A percentile compares a stretch with the other conserved stretches of the same genome.
Evolutionary conservation across 2,797 vertebrate genomes (phyloP).

Genomic region (Characodon lateralis): DNA sequence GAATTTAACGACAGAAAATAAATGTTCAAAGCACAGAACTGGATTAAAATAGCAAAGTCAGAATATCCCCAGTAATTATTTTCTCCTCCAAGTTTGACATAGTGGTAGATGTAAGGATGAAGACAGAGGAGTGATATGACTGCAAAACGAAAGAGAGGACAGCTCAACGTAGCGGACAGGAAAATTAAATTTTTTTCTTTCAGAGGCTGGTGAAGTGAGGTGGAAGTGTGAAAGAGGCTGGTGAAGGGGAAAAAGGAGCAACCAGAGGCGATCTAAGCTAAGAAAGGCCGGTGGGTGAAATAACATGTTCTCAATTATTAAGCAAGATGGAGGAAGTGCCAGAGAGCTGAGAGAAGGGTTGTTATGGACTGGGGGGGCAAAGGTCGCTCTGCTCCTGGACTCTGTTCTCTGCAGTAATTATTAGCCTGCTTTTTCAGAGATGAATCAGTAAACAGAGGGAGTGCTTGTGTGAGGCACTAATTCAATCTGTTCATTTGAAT

Average conservation of each 20-base stretch:
- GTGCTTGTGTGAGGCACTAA: neutral
- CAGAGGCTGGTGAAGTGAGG: constrained; percentile 21
- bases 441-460: neutral
- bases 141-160: neutral
- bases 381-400: constrained; percentile 50
- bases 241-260: neutral
- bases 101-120: constrained; percentile 5
- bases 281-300: constrained; percentile 23
- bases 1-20: constrained; percentile 53
- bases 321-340: constrained; percentile 38
- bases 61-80: neutral
- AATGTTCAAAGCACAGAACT: constrained; percentile 7
- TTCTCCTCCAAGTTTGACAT: constrained; percentile 10
- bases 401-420: constrained; percentile 60
- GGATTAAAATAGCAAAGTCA: neutral
- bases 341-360: constrained; percentile 20
- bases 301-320: constrained; percentile 57
- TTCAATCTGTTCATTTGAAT: neutral
- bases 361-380: constrained; percentile 43
- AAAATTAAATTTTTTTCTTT: constrained; percentile 20
- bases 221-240: constrained; percentile 32
- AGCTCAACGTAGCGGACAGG: constrained; percentile 4
- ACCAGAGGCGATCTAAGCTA: neutral
- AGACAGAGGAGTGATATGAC: neutral
- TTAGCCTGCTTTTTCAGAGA: constrained; percentile 45